phyloP scores from a whole-genome alignment of 2,797 vertebrate genomes.

The Epinephelus malabaricus region DNA sequence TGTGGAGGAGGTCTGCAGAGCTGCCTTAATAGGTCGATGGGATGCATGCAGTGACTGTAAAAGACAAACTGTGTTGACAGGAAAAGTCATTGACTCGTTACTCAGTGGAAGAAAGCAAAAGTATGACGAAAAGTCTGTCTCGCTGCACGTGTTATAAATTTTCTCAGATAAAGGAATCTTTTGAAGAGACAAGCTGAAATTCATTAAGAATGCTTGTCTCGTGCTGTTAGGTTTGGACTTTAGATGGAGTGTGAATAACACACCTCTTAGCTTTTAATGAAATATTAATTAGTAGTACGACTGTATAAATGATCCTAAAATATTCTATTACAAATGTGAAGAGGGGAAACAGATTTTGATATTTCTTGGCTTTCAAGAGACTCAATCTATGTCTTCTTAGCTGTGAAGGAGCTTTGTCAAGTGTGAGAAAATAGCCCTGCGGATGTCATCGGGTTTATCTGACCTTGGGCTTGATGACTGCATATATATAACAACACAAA shows the following conservation, averaged over 20 bases:
- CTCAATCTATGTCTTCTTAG: conserved; percentile 1
- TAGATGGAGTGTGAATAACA: conserved; percentile 23
- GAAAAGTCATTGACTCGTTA: conserved; percentile 57
- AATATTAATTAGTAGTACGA: conserved; percentile 30
- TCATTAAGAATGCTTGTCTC: conserved; percentile 19
- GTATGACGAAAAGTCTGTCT: conserved; percentile 19
- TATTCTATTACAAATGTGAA: conserved; percentile 14
- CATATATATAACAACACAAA: not conserved
- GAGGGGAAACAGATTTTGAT: not conserved
- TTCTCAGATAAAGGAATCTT: conserved; percentile 42
- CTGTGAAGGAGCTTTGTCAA: conserved; percentile 5
- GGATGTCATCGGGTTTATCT: conserved; percentile 9
- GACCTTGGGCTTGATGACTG: not conserved
- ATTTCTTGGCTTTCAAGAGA: conserved; percentile 5
- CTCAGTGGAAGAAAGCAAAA: conserved; percentile 24
- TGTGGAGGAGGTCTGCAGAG: conserved; percentile 57
- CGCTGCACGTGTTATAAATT: conserved; percentile 27
- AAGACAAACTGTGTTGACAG: conserved; percentile 58
- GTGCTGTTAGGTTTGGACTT: conserved; percentile 1
- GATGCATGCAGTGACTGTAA: conserved; percentile 55
- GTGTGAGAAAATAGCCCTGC: conserved; percentile 3
- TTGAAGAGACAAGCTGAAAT: conserved; percentile 21
- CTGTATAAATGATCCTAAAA: conserved; percentile 30
- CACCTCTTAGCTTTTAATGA: conserved; percentile 41
- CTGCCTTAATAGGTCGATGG: conserved; percentile 47